phyloP scores from a whole-genome alignment of 35 echinoderm and acorn worm genomes.

The Apostichopus parvimensis region DNA sequence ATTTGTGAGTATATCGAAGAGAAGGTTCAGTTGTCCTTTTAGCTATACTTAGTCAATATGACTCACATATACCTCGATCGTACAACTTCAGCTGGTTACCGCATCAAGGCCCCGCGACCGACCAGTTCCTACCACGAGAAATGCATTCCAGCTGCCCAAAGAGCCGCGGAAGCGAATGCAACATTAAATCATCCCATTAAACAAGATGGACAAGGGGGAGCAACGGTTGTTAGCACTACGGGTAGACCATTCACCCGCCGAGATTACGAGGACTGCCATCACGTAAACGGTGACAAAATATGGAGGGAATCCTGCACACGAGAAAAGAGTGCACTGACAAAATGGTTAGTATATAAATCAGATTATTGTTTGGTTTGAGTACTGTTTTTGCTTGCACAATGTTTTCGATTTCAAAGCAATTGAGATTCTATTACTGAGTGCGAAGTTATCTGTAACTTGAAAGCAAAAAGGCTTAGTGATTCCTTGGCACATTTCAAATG shows the following conservation, averaged over 20 bases:
- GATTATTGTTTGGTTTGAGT: too few relatives aligned
- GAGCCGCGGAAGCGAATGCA: neutral
- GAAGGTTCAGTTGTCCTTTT: neutral
- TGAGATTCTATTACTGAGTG: too few relatives aligned
- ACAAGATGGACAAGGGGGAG: neutral
- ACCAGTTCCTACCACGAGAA: conserved; percentile 53
- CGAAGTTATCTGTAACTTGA: too few relatives aligned
- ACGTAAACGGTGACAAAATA: conserved; percentile 28
- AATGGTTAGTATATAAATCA: neutral
- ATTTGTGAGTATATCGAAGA: neutral
- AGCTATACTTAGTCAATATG: neutral
- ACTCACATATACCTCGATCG: conserved; percentile 48
- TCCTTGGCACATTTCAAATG: too few relatives aligned
- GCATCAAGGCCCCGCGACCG: neutral
- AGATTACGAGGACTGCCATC: conserved; percentile 36
- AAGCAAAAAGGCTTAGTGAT: too few relatives aligned
- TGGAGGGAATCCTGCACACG: conserved; percentile 36
- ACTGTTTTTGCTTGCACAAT: too few relatives aligned
- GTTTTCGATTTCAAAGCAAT: too few relatives aligned
- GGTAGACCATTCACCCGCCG: conserved; percentile 28
- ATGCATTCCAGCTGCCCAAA: conserved; percentile 30
- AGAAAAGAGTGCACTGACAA: conserved; percentile 38
- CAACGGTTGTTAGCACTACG: neutral
- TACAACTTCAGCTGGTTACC: conserved; percentile 31
- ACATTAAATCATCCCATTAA: neutral